Percentiles rank a stretch among this genome's conserved stretches.
phyloP scores from a whole-genome alignment of 2,888 invertebrate species.

The Sialis lutaria region DNA sequence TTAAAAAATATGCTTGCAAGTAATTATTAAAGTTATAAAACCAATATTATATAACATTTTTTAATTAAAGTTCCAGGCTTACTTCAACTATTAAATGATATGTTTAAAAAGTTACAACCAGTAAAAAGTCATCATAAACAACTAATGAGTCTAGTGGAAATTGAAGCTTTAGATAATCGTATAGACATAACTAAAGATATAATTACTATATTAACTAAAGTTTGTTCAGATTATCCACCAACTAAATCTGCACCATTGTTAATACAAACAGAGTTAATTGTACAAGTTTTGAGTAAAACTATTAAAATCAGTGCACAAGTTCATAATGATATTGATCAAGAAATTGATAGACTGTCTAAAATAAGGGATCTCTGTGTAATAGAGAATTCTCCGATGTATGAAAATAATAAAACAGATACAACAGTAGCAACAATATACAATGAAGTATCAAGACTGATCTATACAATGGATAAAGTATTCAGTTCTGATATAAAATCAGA shows the following conservation, averaged over 20 bases:
- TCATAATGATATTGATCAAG: constrained; percentile 17
- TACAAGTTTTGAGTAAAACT: constrained; percentile 10
- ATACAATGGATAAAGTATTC: constrained; percentile 11
- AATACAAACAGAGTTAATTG: constrained; percentile 13
- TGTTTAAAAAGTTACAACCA: background rate
- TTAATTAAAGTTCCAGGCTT: too few species aligned
- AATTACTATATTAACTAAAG: too few species aligned
- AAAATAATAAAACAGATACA: background rate
- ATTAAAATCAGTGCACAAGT: constrained; percentile 18
- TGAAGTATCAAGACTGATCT: constrained; percentile 5
- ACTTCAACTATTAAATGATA: too few species aligned
- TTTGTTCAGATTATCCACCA: too few species aligned
- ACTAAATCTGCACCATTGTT: background rate
- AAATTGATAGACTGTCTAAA: constrained; percentile 16
- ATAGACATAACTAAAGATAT: constrained; percentile 11
- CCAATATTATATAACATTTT: too few species aligned
- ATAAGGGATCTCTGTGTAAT: constrained; percentile 13
- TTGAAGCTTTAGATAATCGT: constrained; percentile 11
- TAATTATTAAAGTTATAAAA: too few species aligned
- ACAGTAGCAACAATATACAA: constrained; percentile 1
- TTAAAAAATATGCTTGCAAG: too few species aligned
- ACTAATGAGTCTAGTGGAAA: constrained; percentile 10
- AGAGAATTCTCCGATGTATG: constrained; percentile 8
- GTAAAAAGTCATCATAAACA: constrained; percentile 9
- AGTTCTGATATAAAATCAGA: constrained; percentile 9